Evolutionary conservation across 92 coral and sea anemone species (phyloP).

Genomic region (Zoanthus sociatus): DNA sequence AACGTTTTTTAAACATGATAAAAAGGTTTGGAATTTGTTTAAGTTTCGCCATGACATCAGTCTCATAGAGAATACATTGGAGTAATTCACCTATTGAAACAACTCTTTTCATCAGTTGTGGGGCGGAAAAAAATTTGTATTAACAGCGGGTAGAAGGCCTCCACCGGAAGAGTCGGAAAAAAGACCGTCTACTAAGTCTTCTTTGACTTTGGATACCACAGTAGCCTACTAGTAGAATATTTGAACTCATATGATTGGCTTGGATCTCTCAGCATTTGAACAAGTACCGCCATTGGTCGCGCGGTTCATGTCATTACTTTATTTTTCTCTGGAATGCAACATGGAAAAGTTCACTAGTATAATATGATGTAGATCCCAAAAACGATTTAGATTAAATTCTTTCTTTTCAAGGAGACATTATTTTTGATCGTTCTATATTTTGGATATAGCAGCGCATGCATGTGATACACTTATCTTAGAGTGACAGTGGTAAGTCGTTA

Average conservation of each 20-base stretch:
- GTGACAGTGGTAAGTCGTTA: no score
- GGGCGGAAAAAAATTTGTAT: not conserved
- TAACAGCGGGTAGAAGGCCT: not conserved
- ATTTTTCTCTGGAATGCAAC: not conserved
- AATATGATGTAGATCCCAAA: not conserved
- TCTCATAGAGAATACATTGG: not conserved
- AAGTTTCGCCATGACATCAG: not conserved
- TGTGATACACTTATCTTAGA: no score
- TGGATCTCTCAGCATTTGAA: slow-evolving; percentile 3
- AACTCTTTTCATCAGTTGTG: no score
- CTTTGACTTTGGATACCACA: no score
- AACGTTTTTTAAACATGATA: slow-evolving; percentile 11
- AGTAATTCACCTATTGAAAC: no score
- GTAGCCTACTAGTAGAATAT: not conserved
- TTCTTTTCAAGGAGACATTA: no score
- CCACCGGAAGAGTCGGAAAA: not conserved
- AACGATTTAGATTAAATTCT: no score
- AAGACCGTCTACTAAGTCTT: not conserved
- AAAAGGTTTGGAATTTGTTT: not conserved
- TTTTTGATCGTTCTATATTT: no score
- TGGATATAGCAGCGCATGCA: no score
- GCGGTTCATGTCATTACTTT: not conserved
- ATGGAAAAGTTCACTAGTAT: not conserved
- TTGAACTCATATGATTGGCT: not conserved
- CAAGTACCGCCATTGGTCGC: not conserved